phyloP scores from a whole-genome alignment of 2,797 vertebrate species.

The Manis crassicaudata region DNA sequence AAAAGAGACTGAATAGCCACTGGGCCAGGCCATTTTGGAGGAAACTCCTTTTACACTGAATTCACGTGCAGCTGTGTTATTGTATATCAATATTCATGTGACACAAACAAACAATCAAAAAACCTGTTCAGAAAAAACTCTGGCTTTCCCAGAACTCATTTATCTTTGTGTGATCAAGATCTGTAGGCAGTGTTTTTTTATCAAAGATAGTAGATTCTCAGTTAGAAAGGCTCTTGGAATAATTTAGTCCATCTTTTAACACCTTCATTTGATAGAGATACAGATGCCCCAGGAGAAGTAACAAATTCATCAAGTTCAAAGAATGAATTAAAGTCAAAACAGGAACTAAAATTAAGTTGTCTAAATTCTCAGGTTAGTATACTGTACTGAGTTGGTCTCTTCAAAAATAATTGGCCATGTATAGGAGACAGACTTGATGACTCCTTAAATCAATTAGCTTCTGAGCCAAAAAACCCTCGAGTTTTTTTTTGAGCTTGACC shows the following conservation, averaged over 20 bases:
- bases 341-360: not conserved
- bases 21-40: not conserved
- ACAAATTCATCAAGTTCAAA: not conserved
- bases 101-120: not conserved
- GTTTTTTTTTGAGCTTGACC: not conserved
- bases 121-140: not conserved
- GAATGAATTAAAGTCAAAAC: not conserved
- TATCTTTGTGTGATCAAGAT: not conserved
- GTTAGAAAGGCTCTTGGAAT: not conserved
- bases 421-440: not conserved
- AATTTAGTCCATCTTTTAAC: not conserved
- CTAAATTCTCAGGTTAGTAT: not conserved
- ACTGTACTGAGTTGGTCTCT: not conserved
- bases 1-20: not conserved
- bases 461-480: not conserved
- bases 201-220: not conserved
- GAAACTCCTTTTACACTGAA: not conserved
- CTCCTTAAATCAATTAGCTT: not conserved
- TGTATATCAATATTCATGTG: not conserved
- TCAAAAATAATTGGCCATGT: not conserved
- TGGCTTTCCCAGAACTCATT: not conserved
- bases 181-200: not conserved
- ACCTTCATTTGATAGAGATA: not conserved
- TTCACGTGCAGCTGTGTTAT: not conserved
- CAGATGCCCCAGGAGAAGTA: not conserved